Percentiles rank a stretch among this genome's conserved stretches.
Conservation (phyloP, 2,797 vertebrate genomes). For the Parauchenoglanis ngamensis region DNA sequence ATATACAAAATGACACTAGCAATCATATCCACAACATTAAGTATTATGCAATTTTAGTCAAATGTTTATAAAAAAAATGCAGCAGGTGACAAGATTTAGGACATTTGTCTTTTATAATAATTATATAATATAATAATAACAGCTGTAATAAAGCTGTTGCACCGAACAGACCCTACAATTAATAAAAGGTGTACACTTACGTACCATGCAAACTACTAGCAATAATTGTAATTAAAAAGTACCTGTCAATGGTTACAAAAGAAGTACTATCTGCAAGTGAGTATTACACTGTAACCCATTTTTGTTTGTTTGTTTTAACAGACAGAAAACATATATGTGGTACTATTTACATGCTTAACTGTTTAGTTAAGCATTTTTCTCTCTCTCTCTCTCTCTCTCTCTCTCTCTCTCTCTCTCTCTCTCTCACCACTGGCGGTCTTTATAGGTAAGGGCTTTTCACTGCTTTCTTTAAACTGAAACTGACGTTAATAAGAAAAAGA, state of each 20-base stretch:
- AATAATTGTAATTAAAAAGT: not conserved
- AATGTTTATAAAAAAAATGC: not conserved
- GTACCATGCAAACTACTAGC: not conserved
- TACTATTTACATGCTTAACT: not conserved
- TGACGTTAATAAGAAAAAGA: not conserved
- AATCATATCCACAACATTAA: not conserved
- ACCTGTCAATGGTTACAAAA: not conserved
- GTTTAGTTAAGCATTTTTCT: not conserved
- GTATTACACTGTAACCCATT: not conserved
- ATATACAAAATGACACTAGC: not conserved
- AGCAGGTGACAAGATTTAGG: not conserved
- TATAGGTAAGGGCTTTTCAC: not conserved
- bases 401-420: no score
- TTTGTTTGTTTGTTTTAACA: not conserved
- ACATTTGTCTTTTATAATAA: no score
- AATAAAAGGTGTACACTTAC: not conserved
- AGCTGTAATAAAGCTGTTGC: not conserved
- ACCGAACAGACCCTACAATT: not conserved
- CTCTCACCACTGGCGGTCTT: not conserved
- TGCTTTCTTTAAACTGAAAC: not conserved
- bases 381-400: no score
- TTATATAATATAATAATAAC: no score
- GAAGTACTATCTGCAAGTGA: not conserved
- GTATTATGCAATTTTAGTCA: not conserved
- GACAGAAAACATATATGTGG: not conserved